phyloP scores from a whole-genome alignment of 2,888 invertebrate genomes.

The Cryptophagus acutangulus region DNA sequence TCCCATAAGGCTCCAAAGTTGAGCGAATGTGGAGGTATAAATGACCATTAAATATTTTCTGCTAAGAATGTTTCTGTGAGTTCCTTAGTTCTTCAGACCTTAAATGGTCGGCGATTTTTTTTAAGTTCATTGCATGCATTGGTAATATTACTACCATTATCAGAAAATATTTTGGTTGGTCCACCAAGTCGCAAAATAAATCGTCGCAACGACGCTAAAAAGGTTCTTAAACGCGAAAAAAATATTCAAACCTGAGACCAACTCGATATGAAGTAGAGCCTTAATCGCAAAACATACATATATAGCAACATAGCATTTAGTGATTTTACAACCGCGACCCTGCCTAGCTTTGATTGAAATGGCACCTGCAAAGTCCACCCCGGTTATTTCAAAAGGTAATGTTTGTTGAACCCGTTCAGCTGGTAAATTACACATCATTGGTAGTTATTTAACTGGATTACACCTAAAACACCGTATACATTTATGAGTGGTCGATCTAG shows the following conservation, averaged over 20 bases:
- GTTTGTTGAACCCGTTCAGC: neutral
- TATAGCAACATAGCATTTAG: neutral
- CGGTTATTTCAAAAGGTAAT: neutral
- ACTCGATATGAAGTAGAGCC: slow-evolving; percentile 1
- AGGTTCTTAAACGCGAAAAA: no score
- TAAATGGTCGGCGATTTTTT: neutral
- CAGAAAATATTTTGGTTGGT: neutral
- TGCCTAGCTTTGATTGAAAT: neutral
- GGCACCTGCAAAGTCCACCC: neutral
- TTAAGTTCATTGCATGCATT: neutral
- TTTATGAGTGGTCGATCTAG: neutral
- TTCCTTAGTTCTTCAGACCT: no score
- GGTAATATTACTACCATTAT: slow-evolving; percentile 2
- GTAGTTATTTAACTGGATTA: neutral
- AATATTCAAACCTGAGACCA: neutral
- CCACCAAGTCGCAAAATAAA: neutral
- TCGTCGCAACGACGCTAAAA: neutral
- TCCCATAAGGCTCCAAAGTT: slow-evolving; percentile 24
- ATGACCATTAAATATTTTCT: slow-evolving; percentile 25
- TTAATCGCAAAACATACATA: neutral
- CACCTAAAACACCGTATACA: slow-evolving; percentile 10
- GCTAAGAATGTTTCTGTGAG: no score
- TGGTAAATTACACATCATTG: slow-evolving; percentile 13
- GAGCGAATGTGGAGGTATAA: slow-evolving; percentile 30
- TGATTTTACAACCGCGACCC: neutral